Base-by-base conservation (phyloP, 2,113 vertebrate species). In the Lagopus muta region DNA sequence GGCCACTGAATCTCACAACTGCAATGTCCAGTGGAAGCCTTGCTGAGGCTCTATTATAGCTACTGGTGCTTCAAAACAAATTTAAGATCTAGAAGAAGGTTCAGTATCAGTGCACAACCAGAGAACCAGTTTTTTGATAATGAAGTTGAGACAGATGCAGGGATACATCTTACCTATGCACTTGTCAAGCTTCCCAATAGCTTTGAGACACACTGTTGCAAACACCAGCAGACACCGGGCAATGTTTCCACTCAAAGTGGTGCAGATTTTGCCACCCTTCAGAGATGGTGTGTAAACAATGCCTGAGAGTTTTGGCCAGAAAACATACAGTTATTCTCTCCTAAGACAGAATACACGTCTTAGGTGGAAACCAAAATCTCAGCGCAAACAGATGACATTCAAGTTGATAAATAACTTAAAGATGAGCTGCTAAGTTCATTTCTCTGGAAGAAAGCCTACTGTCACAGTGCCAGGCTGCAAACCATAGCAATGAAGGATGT, bases 221-320 rank as follows among this genome's bases (percentile, higher is more conserved):
- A 86, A 77, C 21, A 74, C 32, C 25, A 27, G 21, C 13, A 62
- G 45, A 7, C 43, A 82, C 11, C n/a, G 70, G 62, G 28, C 2
- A 9, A 3, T 11, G 25, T n/a, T 77, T 83, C 65, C 42, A 32
- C 24, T 15, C 45, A 6, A 15, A 24, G 16, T 73, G 45, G 62
- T 38, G 36, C 0, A 0, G 36, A 27, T 70, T 50, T 22, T 13
- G 45, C 8, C 12, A n/a, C 10, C 27, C 28, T 52, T 64, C 57
- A 32, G 19, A 60, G n/a, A 10, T 38, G 34, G 9, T 47, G 30
- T 19, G 11, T 36, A 43, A 80, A 20, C 34, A 67, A 28, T 0
- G 0, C 21, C 38, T 28, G 32, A 66, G n/a, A 55, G 28, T 24
- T 76, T 75, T 72, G 10, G 42, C 28, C n/a, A 62, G 50, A 92